A percentile compares a stretch with the other conserved stretches of the same genome.
These are phyloP conservation scores for Drosophila funebris DNA, from an alignment of 1,140 invertebrate species.

Conservation along the genomic window DNA sequence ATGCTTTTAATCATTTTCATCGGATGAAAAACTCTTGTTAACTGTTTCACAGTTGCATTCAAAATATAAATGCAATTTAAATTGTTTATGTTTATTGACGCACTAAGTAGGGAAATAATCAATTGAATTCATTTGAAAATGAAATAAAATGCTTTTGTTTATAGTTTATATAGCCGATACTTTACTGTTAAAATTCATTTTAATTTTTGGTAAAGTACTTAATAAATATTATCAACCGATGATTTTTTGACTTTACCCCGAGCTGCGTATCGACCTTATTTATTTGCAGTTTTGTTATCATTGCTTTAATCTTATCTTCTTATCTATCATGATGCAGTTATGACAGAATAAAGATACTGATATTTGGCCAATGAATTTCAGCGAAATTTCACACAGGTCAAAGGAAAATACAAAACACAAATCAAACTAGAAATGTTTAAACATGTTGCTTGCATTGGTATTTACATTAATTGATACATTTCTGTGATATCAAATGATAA, in stretches of 20 bases:
- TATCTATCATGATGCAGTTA: constrained; percentile 32
- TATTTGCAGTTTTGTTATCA: constrained; percentile 58
- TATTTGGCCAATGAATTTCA: constrained; percentile 4
- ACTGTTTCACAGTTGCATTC: not conserved
- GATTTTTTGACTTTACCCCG: too few relatives aligned
- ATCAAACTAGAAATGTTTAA: not conserved
- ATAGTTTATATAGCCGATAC: not conserved
- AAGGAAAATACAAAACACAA: not conserved
- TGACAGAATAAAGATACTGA: constrained; percentile 21
- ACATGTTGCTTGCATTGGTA: not conserved
- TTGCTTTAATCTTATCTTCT: constrained; percentile 61
- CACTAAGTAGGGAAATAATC: too few relatives aligned
- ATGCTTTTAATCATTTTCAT: constrained; percentile 1
- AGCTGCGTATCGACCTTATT: constrained; percentile 6
- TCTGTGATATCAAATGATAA: not conserved
- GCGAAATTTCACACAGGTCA: not conserved
- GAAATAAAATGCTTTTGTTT: too few relatives aligned
- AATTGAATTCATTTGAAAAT: too few relatives aligned
- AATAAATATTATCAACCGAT: too few relatives aligned
- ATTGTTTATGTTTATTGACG: too few relatives aligned
- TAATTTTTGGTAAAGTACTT: too few relatives aligned
- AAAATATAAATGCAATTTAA: not conserved
- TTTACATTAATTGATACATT: constrained; percentile 12
- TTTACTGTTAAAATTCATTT: too few relatives aligned
- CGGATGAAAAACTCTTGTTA: not conserved